phyloP scores from a whole-genome alignment of 1,140 invertebrate species.

The Phortica variegata region DNA sequence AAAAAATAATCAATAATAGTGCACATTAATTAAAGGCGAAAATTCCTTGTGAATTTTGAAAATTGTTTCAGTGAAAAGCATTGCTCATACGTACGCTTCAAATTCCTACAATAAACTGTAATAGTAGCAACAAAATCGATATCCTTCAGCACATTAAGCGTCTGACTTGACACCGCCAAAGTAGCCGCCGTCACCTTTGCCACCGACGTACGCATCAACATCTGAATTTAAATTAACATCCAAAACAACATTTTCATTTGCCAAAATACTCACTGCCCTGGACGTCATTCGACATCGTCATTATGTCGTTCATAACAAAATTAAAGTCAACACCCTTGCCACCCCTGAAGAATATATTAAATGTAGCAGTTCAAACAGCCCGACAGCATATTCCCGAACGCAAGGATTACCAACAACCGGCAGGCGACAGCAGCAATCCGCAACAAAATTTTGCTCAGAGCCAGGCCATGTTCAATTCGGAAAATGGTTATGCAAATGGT shows the following conservation, averaged over 20 bases:
- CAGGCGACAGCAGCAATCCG: constrained; percentile 28
- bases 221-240: constrained; percentile 14
- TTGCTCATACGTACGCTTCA: not conserved
- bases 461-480: constrained; percentile 54
- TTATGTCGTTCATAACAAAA: constrained; percentile 56
- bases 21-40: too few species aligned
- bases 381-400: constrained; percentile 75
- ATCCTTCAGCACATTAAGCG: constrained; percentile 28
- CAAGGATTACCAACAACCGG: constrained; percentile 51
- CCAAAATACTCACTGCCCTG: constrained; percentile 6
- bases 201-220: constrained; percentile 17
- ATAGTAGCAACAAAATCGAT: constrained; percentile 30
- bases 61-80: not conserved
- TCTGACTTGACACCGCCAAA: constrained; percentile 31
- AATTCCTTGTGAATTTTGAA: not conserved
- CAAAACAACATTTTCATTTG: constrained; percentile 2
- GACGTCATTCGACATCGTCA: constrained; percentile 10
- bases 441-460: constrained; percentile 61
- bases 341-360: constrained; percentile 71
- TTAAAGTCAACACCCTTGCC: constrained; percentile 61
- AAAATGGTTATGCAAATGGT: constrained; percentile 63
- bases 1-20: too few species aligned
- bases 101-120: constrained; percentile 1
- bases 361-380: constrained; percentile 77
- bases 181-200: constrained; percentile 34